Evolutionary conservation across 2,113 vertebrate species (phyloP).

Genomic region (Cynoglossus semilaevis): DNA sequence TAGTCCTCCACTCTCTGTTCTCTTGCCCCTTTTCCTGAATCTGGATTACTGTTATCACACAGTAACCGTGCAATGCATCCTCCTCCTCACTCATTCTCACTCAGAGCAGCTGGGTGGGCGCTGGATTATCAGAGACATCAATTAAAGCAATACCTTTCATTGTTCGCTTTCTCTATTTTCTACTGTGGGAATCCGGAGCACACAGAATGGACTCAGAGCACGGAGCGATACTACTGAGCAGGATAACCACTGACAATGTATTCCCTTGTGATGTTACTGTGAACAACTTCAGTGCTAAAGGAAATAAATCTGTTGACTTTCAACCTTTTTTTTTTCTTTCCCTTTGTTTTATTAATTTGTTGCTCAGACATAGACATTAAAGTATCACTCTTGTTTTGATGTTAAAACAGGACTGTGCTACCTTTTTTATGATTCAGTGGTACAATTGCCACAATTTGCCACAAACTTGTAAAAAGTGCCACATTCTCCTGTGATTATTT

Average conservation of each 20-base stretch:
- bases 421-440: too few species aligned
- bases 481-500: too few species aligned
- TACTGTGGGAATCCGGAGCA: constrained; percentile 80
- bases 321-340: background rate
- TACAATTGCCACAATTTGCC: too few species aligned
- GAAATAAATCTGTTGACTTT: constrained; percentile 95
- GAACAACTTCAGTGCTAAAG: constrained; percentile 91
- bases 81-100: constrained; percentile 78
- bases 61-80: constrained; percentile 71
- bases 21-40: constrained; percentile 37
- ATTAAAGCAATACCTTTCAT: constrained; percentile 90
- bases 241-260: constrained; percentile 82
- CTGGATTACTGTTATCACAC: constrained; percentile 60
- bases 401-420: too few species aligned
- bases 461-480: too few species aligned
- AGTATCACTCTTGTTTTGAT: too few species aligned
- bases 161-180: constrained; percentile 77
- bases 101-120: constrained; percentile 49
- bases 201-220: constrained; percentile 65
- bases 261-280: constrained; percentile 92
- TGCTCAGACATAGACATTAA: too few species aligned
- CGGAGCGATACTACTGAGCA: constrained; percentile 74
- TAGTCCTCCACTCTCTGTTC: background rate
- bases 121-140: constrained; percentile 79
- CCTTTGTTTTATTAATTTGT: too few species aligned